Conservation (phyloP, 2,888 invertebrate species). For the Acleris literana region DNA sequence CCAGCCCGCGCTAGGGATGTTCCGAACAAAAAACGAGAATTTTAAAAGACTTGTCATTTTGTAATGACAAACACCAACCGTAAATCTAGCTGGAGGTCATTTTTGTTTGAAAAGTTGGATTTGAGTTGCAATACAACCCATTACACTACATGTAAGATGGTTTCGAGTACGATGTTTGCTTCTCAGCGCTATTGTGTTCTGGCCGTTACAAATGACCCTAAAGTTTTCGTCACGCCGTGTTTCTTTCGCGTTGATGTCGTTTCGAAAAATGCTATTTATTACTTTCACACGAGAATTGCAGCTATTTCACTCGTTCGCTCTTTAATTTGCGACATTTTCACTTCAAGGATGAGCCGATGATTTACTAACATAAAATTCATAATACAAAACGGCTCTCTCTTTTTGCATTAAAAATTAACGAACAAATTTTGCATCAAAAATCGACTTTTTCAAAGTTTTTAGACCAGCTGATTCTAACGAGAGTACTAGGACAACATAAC, state of each 20-base stretch:
- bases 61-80: constrained; percentile 9
- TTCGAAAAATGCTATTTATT: constrained; percentile 38
- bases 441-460: background rate
- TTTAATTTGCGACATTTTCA: constrained; percentile 25
- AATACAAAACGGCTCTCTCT: constrained; percentile 21
- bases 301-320: constrained; percentile 17
- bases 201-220: constrained; percentile 41
- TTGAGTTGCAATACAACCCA: background rate
- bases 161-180: constrained; percentile 8
- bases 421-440: background rate
- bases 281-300: constrained; percentile 32
- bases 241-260: constrained; percentile 40
- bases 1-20: constrained; percentile 63
- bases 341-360: constrained; percentile 35
- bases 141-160: constrained; percentile 3
- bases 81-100: constrained; percentile 27
- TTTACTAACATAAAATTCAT: constrained; percentile 21
- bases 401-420: background rate
- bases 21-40: constrained; percentile 50
- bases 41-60: constrained; percentile 38
- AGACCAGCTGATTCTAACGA: constrained; percentile 12
- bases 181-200: constrained; percentile 35
- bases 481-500: constrained; percentile 23
- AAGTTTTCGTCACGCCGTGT: constrained; percentile 44
- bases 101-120: constrained; percentile 33